Base-by-base conservation (phyloP, 2,797 vertebrate species). In the Enteromius thamalakanensis region DNA sequence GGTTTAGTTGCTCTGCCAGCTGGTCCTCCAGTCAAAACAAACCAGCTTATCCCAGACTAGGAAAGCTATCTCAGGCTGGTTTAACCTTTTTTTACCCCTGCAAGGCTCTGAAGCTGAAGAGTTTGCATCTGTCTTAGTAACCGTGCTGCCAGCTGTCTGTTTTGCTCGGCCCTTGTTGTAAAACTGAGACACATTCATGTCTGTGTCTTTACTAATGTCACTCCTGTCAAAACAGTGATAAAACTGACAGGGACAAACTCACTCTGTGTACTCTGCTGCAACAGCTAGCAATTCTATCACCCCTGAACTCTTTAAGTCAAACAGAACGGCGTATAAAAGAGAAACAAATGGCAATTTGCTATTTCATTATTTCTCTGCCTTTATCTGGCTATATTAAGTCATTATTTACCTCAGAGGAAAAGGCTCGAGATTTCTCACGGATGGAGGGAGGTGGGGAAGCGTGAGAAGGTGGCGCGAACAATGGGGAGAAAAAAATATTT, bases 361-460 rank as follows among this genome's bases (percentile, higher is more conserved):
- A 62, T 86, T 81, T 87, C 65, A 78, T 81, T 82, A 77, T 85
- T 71, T 60, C 55, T 23, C 45, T 4, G 58, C 26, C 74, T 79
- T 84, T 84, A 75, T 84, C 78, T 84, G 60, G 42, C 68, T 64
- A 72, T 49, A 55, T 64, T 81, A 76, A 85, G 82, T 84, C 76
- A 76, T 85, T 90, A 88, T 90, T 90, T 90, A 88, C 84, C 85
- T 83, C 71, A 23, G 86, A 80, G 71, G 79, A 51, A 84, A 87
- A 88, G 72, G 88, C 78, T 84, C 10, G 40, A 23, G 77, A 80
- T 79, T 87, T 90, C 89, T 87, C 89, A 88, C 81, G 85, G 81
- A 53, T 74, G n/a, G 70, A 70, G 83, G 71, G 86, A 76, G 85
- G 47, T 23, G n/a, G 80, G 42, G 74, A 84, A 65, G 65, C 76